A percentile compares a stretch with the other conserved stretches of the same genome.
Evolutionary conservation across 2,113 vertebrate genomes (phyloP).

Genomic region (Lampris incognitus): DNA sequence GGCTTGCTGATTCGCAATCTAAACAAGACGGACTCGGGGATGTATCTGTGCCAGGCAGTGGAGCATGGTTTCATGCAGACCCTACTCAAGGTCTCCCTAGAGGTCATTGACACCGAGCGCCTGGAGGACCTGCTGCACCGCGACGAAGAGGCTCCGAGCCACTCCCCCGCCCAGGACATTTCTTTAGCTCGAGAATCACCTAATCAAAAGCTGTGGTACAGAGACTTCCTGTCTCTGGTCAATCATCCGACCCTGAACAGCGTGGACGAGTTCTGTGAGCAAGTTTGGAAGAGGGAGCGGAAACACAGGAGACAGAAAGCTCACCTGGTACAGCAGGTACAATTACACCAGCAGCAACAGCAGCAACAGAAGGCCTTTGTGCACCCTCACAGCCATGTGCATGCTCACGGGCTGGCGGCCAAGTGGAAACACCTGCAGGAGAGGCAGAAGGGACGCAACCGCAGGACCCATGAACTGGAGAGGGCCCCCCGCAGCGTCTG

Average conservation of each 20-base stretch:
- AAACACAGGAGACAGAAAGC: slow-evolving; percentile 92
- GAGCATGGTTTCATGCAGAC: slow-evolving; percentile 98
- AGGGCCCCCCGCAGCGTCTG: slow-evolving; percentile 97
- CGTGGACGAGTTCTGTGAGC: slow-evolving; percentile 98
- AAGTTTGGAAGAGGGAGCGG: slow-evolving; percentile 97
- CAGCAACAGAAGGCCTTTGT: slow-evolving; percentile 51
- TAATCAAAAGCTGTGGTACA: slow-evolving; percentile 96
- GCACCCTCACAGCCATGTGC: slow-evolving; percentile 70
- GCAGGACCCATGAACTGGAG: slow-evolving; percentile 98
- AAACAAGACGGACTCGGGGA: slow-evolving; percentile 88
- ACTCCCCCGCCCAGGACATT: slow-evolving; percentile 68
- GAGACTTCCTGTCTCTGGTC: slow-evolving; percentile 97
- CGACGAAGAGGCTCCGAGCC: slow-evolving; percentile 81
- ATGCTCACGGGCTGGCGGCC: slow-evolving; percentile 77
- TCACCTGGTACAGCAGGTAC: slow-evolving; percentile 75
- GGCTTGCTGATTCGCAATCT: slow-evolving; percentile 92
- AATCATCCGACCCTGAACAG: slow-evolving; percentile 96
- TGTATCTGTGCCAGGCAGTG: slow-evolving; percentile 93
- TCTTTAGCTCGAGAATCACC: slow-evolving; percentile 78
- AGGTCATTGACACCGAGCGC: slow-evolving; percentile 92
- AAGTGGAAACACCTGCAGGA: slow-evolving; percentile 99
- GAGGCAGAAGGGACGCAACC: slow-evolving; percentile 96
- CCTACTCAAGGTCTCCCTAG: slow-evolving; percentile 91
- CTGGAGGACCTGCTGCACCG: slow-evolving; percentile 92
- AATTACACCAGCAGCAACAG: slow-evolving; percentile 56